Percentiles rank a stretch among this genome's conserved stretches.
These are phyloP conservation scores for Aphelenchoides fujianensis DNA, from an alignment of 1,140 invertebrate genomes.

Conservation along the genomic window DNA sequence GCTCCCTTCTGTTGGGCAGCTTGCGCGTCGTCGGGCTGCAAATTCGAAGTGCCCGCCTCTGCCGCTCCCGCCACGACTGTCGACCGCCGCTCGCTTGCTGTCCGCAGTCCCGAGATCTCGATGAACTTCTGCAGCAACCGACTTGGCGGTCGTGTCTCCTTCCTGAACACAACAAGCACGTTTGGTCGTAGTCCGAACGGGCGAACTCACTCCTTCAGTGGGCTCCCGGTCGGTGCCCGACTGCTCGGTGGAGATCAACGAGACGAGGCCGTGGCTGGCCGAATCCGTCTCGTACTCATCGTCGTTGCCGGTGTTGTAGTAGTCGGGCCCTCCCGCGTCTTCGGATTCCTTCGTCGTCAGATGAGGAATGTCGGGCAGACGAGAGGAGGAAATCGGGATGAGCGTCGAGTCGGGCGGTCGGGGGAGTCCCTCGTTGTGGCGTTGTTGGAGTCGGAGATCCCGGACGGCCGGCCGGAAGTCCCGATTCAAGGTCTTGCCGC, in stretches of 20 bases:
- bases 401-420: neutral
- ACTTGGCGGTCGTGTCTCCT: conserved; percentile 1
- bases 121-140: neutral
- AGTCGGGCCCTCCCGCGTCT: neutral
- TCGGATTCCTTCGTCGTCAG: neutral
- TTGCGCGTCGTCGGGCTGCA: neutral
- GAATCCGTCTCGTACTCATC: conserved; percentile 11
- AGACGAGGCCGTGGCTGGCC: conserved; percentile 14
- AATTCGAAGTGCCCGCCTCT: neutral
- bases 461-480: conserved; percentile 8
- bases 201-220: neutral
- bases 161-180: neutral
- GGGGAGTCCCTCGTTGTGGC: conserved; percentile 15
- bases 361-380: conserved; percentile 1
- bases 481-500: conserved; percentile 21
- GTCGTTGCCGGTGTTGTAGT: conserved; percentile 8
- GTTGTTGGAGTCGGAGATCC: conserved; percentile 25
- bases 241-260: conserved; percentile 2
- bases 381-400: neutral
- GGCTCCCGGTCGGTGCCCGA: neutral
- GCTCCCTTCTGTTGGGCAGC: neutral
- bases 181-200: neutral
- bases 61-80: neutral
- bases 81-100: neutral
- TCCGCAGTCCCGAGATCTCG: neutral